Evolutionary conservation across 2,797 vertebrate species (phyloP).

Genomic region (Dromococcyx pavoninus): DNA sequence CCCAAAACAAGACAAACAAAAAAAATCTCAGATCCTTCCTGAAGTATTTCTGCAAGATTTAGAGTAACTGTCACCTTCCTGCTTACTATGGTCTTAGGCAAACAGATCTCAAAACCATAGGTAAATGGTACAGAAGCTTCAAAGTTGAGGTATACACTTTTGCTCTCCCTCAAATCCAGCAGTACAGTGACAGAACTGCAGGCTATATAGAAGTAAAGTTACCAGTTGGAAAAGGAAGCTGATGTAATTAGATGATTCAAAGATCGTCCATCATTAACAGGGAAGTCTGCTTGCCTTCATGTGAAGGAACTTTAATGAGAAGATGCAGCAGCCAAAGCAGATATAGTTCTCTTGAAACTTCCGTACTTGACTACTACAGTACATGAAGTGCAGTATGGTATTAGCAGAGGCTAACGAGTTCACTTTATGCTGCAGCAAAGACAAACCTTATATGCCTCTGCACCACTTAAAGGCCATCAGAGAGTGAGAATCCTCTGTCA

Average conservation of each 20-base stretch:
- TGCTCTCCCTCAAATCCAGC: background rate
- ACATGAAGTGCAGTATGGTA: background rate
- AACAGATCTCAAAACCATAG: background rate
- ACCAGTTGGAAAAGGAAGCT: background rate
- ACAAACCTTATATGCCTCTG: background rate
- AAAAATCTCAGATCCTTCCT: background rate
- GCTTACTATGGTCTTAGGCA: background rate
- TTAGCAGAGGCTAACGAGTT: background rate
- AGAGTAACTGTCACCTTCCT: background rate
- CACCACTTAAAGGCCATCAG: background rate
- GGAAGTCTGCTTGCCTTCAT: background rate
- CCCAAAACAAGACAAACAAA: background rate
- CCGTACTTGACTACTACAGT: background rate
- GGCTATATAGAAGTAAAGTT: background rate
- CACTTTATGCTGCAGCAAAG: conserved; percentile 16
- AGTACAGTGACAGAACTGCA: background rate
- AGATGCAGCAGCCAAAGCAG: background rate
- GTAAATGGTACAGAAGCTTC: background rate
- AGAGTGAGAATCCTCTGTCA: conserved; percentile 27
- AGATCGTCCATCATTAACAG: background rate
- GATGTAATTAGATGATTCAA: background rate
- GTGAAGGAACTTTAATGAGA: background rate
- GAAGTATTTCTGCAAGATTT: background rate
- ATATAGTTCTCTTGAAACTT: background rate
- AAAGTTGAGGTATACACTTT: background rate